These are phyloP conservation scores for Zhuqinia jingwanae DNA, from an alignment of 2,888 invertebrate genomes.

Conservation along the genomic window DNA sequence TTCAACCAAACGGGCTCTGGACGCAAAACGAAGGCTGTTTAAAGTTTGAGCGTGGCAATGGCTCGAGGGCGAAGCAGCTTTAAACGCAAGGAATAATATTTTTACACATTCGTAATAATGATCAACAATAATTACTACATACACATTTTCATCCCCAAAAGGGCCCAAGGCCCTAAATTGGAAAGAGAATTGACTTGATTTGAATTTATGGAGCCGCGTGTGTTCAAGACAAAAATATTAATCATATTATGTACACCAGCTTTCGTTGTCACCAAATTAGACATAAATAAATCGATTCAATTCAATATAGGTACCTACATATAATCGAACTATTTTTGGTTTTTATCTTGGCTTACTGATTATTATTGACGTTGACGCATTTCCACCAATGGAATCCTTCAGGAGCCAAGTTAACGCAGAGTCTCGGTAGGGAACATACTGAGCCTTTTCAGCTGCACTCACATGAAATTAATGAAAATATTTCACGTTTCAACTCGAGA, in stretches of 20 bases:
- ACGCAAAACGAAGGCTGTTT: conserved; percentile 90
- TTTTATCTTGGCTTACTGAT: conserved; percentile 84
- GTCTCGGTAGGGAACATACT: conserved; percentile 90
- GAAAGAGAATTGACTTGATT: conserved; percentile 2
- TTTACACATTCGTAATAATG: too few relatives aligned
- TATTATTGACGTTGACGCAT: conserved; percentile 89
- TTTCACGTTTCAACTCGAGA: neutral
- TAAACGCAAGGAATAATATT: conserved; percentile 12
- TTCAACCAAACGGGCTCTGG: conserved; percentile 87
- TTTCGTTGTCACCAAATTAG: too few relatives aligned
- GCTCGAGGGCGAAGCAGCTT: conserved; percentile 90
- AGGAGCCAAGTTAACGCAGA: conserved; percentile 91
- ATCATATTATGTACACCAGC: too few relatives aligned
- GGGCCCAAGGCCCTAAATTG: too few relatives aligned
- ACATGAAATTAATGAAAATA: neutral
- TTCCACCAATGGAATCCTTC: conserved; percentile 90
- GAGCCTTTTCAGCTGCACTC: conserved; percentile 76
- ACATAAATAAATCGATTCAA: too few relatives aligned
- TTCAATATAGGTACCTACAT: too few relatives aligned
- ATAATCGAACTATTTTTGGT: neutral
- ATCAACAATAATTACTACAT: too few relatives aligned
- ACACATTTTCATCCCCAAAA: too few relatives aligned
- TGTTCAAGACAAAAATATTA: conserved; percentile 15
- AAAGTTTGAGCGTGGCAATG: conserved; percentile 90
- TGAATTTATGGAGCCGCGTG: neutral